These are phyloP conservation scores for Andrena chrysosceles DNA, from an alignment of 2,888 invertebrate genomes.

Conservation along the genomic window DNA sequence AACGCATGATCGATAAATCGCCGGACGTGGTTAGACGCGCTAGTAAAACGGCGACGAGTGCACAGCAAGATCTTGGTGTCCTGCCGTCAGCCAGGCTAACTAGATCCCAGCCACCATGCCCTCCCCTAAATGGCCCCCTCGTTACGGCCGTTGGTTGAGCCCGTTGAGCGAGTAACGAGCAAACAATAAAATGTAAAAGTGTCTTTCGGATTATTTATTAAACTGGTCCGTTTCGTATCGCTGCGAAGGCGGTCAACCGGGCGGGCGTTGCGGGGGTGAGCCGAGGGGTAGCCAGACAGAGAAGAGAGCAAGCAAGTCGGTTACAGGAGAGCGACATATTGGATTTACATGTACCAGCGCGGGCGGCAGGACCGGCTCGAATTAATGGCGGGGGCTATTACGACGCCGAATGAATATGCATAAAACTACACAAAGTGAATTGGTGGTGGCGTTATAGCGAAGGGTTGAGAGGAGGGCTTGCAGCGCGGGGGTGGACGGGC, in stretches of 20 bases:
- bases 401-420: conserved; percentile 81
- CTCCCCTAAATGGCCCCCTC: too few relatives aligned
- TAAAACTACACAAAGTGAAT: conserved; percentile 82
- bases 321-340: conserved; percentile 73
- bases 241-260: conserved; percentile 12
- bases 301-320: conserved; percentile 63
- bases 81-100: not conserved
- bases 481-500: conserved; percentile 21
- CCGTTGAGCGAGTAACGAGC: conserved; percentile 28
- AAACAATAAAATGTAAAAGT: conserved; percentile 51
- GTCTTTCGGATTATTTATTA: conserved; percentile 52
- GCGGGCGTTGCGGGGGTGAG: not conserved
- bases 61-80: not conserved
- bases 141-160: too few relatives aligned
- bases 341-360: conserved; percentile 73
- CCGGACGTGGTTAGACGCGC: not conserved
- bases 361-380: conserved; percentile 67
- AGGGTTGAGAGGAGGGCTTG: conserved; percentile 26
- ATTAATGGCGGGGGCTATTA: conserved; percentile 80
- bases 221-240: conserved; percentile 39
- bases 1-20: conserved; percentile 17
- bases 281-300: conserved; percentile 6
- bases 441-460: conserved; percentile 70
- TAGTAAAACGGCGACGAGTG: not conserved
- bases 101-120: too few relatives aligned